Percentiles rank a stretch among this genome's conserved stretches.
phyloP scores from a whole-genome alignment of 2,797 vertebrate genomes.

The Eupleurogrammus muticus region DNA sequence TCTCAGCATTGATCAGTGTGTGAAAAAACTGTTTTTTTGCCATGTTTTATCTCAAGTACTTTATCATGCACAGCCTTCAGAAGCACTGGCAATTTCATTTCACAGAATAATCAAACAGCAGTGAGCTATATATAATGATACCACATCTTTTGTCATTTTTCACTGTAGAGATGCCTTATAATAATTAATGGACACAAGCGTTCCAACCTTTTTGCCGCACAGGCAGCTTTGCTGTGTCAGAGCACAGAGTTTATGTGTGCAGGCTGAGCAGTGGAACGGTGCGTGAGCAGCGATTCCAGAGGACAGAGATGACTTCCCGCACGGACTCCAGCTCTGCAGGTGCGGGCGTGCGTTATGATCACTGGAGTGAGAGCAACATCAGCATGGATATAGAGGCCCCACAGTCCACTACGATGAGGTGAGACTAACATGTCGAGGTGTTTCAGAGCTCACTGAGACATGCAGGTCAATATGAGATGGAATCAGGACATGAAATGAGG shows the following conservation, averaged over 20 bases:
- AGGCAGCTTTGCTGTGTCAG: background rate
- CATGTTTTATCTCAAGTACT: background rate
- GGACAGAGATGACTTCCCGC: constrained; percentile 2
- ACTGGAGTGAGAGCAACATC: constrained; percentile 86
- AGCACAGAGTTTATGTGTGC: background rate
- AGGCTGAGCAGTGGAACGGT: constrained; percentile 14
- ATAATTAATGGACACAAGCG: too few species aligned
- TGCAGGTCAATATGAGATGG: background rate
- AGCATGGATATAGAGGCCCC: constrained; percentile 72
- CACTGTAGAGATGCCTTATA: too few species aligned
- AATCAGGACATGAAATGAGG: background rate
- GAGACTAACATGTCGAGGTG: constrained; percentile 37
- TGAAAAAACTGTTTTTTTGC: too few species aligned
- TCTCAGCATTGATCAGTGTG: too few species aligned
- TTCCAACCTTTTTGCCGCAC: background rate
- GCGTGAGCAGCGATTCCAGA: constrained; percentile 12
- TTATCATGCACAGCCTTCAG: background rate
- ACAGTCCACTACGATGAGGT: constrained; percentile 74
- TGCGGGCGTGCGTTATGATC: constrained; percentile 77
- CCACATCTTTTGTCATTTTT: too few species aligned
- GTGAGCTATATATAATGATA: too few species aligned
- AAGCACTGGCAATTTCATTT: background rate
- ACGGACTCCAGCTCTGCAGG: constrained; percentile 55
- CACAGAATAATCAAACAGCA: background rate
- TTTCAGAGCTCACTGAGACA: background rate